Evolutionary conservation across 2,113 vertebrate species (phyloP).

Genomic region (Siniperca knerii): DNA sequence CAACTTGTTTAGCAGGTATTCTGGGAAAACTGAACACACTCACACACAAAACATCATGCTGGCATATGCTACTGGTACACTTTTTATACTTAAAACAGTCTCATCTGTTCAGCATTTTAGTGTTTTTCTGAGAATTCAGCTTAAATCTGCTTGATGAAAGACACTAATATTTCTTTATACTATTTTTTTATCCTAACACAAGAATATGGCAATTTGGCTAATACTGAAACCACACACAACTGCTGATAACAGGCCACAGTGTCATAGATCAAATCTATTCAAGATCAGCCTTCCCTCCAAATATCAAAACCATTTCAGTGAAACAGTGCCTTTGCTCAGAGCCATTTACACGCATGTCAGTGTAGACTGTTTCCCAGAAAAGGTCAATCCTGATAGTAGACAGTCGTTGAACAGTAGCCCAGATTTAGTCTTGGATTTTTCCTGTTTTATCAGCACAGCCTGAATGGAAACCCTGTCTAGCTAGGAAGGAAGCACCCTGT

Average conservation of each 20-base stretch:
- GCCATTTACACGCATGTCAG: conserved; percentile 7
- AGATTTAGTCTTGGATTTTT: conserved; percentile 31
- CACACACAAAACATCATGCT: not conserved
- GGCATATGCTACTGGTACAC: not conserved
- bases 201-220: not conserved
- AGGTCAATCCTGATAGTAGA: conserved; percentile 37
- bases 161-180: not conserved
- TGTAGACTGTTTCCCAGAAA: conserved; percentile 1
- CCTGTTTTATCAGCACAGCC: conserved; percentile 36
- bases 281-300: not conserved
- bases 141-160: not conserved
- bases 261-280: conserved; percentile 14
- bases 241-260: not conserved
- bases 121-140: not conserved
- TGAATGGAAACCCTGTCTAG: conserved; percentile 8
- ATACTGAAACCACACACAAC: not conserved
- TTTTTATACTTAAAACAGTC: not conserved
- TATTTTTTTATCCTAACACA: not conserved
- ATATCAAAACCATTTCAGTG: not conserved
- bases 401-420: conserved; percentile 60
- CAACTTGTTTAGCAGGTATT: conserved; percentile 64
- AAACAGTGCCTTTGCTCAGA: not conserved
- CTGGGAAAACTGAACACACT: conserved; percentile 37
- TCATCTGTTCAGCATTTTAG: not conserved
- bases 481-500: conserved; percentile 13